Conservation (phyloP, 1,140 invertebrate species). For the Drosophila persimilis region DNA sequence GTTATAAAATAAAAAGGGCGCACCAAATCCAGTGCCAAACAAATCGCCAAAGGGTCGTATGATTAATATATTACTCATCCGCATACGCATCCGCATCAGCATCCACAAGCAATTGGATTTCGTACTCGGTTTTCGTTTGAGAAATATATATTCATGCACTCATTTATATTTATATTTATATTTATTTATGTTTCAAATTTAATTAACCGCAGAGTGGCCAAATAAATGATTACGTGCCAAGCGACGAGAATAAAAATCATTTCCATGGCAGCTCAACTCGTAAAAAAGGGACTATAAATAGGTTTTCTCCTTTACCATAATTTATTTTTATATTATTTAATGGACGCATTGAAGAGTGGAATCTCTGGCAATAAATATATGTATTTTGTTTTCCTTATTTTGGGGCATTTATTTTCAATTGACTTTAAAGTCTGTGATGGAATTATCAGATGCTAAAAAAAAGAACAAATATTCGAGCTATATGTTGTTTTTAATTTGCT, state of each 20-base stretch:
- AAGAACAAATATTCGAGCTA: not conserved
- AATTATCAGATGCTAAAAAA: not conserved
- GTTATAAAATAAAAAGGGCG: too few species aligned
- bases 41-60: conserved; percentile 12
- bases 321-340: conserved; percentile 2
- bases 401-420: conserved; percentile 1
- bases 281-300: conserved; percentile 32
- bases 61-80: conserved; percentile 45
- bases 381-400: not conserved
- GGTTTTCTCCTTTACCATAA: conserved; percentile 7
- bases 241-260: conserved; percentile 17
- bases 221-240: conserved; percentile 45
- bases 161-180: conserved; percentile 45
- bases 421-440: not conserved
- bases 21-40: conserved; percentile 7
- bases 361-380: conserved; percentile 5
- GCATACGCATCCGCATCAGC: not conserved
- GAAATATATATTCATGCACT: conserved; percentile 3
- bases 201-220: conserved; percentile 50
- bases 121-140: conserved; percentile 19
- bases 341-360: conserved; percentile 19
- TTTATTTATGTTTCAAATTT: conserved; percentile 53
- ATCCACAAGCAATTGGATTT: conserved; percentile 8
- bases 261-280: conserved; percentile 16
- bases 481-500: not conserved